phyloP scores from a whole-genome alignment of 37 sponge, comb jelly and placozoan genomes.

The Chondrilla cf. caribensis region DNA sequence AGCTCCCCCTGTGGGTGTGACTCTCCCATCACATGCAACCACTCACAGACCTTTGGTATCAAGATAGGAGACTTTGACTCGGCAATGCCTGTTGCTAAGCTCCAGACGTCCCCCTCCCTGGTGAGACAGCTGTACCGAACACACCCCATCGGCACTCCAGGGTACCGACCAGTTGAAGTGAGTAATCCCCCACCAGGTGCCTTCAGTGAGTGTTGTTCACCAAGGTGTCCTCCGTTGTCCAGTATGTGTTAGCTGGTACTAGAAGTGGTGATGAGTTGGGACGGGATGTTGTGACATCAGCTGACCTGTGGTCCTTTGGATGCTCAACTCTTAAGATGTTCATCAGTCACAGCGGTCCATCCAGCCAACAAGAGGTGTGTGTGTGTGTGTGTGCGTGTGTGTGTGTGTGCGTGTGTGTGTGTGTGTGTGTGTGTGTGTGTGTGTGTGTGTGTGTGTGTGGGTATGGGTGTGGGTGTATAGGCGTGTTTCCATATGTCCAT shows the following conservation, averaged over 20 bases:
- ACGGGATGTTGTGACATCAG: not conserved
- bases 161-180: conserved; percentile 14
- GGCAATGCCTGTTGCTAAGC: not conserved
- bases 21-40: not conserved
- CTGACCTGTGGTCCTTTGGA: conserved; percentile 3
- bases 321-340: not conserved
- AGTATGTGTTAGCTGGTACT: not conserved
- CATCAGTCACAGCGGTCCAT: conserved; percentile 2
- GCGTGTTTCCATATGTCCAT: too few species aligned
- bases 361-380: not conserved
- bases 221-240: not conserved
- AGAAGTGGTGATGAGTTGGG: not conserved
- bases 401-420: too few species aligned
- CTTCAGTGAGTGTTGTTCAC: too few species aligned
- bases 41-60: not conserved
- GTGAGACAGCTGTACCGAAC: not conserved
- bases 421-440: too few species aligned
- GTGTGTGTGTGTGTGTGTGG: too few species aligned
- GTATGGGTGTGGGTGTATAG: too few species aligned
- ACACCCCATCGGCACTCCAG: not conserved
- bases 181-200: too few species aligned
- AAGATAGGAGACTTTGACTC: conserved; percentile 13
- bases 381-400: too few species aligned
- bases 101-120: not conserved
- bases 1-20: not conserved